A percentile compares a stretch with the other conserved stretches of the same genome.
Conservation (phyloP, 2,797 vertebrate species). For the Chaenodraco wilsoni region DNA sequence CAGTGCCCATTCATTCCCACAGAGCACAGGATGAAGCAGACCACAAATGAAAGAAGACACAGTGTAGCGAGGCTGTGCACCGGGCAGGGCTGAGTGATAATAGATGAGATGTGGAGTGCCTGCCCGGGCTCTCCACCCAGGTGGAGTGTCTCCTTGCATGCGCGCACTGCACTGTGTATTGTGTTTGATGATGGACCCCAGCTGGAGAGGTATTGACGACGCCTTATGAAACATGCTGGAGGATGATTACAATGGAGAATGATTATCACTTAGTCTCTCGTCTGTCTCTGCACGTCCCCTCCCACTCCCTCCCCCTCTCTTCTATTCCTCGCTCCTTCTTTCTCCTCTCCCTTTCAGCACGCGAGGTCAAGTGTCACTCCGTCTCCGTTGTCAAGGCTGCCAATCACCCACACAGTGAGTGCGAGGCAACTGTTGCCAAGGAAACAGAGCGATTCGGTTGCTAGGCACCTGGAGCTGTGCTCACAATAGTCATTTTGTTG, state of each 20-base stretch:
- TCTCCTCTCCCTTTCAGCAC: slow-evolving; percentile 78
- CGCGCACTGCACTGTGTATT: slow-evolving; percentile 62
- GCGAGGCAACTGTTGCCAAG: slow-evolving; percentile 87
- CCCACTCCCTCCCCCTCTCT: slow-evolving; percentile 62
- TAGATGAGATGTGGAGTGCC: slow-evolving; percentile 79
- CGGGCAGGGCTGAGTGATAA: slow-evolving; percentile 74
- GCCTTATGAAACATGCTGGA: slow-evolving; percentile 77
- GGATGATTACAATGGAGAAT: slow-evolving; percentile 82
- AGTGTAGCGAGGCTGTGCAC: slow-evolving; percentile 65
- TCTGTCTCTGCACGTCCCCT: slow-evolving; percentile 64
- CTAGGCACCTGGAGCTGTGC: slow-evolving; percentile 85
- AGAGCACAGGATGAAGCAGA: slow-evolving; percentile 65
- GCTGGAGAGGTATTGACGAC: slow-evolving; percentile 79
- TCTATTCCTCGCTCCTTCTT: slow-evolving; percentile 64
- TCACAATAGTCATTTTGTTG: slow-evolving; percentile 86
- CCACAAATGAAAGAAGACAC: slow-evolving; percentile 74
- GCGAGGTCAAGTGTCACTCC: slow-evolving; percentile 85
- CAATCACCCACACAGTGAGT: slow-evolving; percentile 84
- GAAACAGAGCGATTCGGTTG: slow-evolving; percentile 86
- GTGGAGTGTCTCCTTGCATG: slow-evolving; percentile 69
- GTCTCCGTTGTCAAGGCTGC: slow-evolving; percentile 84
- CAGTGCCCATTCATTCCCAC: slow-evolving; percentile 60
- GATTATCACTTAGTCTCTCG: slow-evolving; percentile 80
- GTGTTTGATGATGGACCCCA: slow-evolving; percentile 78
- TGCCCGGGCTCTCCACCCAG: slow-evolving; percentile 71